These are phyloP conservation scores for Fragum whitleyi DNA, from an alignment of 2,888 invertebrate genomes.

Conservation along the genomic window DNA sequence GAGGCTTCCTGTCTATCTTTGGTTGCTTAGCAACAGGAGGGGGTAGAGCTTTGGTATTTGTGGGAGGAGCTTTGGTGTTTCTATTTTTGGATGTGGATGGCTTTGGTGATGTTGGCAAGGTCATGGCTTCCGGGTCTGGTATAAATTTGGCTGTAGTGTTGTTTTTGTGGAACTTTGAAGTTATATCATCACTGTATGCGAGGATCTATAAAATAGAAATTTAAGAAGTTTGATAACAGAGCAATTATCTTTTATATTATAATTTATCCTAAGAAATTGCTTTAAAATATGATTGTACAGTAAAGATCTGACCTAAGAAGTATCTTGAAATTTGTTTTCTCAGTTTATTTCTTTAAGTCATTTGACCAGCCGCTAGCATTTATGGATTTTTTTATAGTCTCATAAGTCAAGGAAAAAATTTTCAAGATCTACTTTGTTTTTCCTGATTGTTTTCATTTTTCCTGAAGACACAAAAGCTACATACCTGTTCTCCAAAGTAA, in stretches of 20 bases:
- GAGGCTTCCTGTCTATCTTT: conserved; percentile 38
- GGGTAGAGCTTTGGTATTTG: conserved; percentile 20
- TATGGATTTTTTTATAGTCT: no score
- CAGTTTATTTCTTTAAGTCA: no score
- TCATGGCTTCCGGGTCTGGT: conserved; percentile 29
- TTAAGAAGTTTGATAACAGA: background rate
- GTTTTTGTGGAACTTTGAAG: conserved; percentile 27
- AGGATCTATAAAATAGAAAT: conserved; percentile 39
- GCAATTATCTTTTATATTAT: no score
- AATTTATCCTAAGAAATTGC: no score
- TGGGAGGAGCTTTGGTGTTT: conserved; percentile 23
- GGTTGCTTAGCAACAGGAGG: conserved; percentile 20
- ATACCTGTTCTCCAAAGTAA: conserved; percentile 94
- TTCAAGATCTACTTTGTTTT: no score
- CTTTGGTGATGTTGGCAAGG: conserved; percentile 7
- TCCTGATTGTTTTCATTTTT: no score
- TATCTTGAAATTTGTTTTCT: no score
- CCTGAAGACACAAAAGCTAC: no score
- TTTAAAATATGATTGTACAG: no score
- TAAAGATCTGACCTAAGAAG: no score
- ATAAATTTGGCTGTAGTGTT: conserved; percentile 44
- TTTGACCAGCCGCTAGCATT: no score
- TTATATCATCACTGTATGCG: conserved; percentile 46
- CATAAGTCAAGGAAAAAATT: no score
- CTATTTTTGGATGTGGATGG: conserved; percentile 14